Evolutionary conservation across 2,888 invertebrate species (phyloP), one percentile per base, ranked within the genome.

Genomic region (Mactromeris polynyma): DNA sequence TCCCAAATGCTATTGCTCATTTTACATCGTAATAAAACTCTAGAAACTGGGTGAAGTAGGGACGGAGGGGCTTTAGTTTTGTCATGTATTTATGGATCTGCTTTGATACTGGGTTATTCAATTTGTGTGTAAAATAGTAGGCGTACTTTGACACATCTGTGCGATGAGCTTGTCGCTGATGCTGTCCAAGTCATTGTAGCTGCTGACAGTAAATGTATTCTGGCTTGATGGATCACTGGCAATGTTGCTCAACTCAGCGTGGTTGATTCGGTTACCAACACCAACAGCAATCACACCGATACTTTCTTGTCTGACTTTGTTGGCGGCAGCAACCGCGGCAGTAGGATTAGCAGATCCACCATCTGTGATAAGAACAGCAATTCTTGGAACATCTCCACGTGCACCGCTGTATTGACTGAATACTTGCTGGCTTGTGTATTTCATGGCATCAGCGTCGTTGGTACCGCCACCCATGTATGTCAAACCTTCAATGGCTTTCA

Each of bases 391-490:
- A 40, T 93, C 89, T n/a, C 90, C 89, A 46, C 94, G 92, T 0
- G 93, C 93, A 21, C 94, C 94, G 69, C 90, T 92, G 58, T 89
- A 81, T 54, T 92, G 91, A 51, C 91, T 90, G 86, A 94, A 92
- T 78, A 94, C 90, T 80, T 94, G 92, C 19, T 93, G 88, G 33
- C 90, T 89, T 51, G 92, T 93, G 86, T 89, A 93, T 14, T 87
- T 87, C 80, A 95, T 84, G 33, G 94, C 95, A 46, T 94, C 94
- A 14, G 93, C 94, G n/a, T 94, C 94, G 88, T 94, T 94, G 36
- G 94, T 95, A 64, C 93, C 93, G 46, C 95, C 95, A 9, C 93
- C 92, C 83, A 93, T 86, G 81, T 91, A 93, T 26, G 90, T 89
- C 83, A 93, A 90, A n/a, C 85, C 85, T 89, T 94, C 94, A 73